Evolutionary conservation across 2,113 vertebrate species (phyloP).

Genomic region (Gasterosteus nipponicus): DNA sequence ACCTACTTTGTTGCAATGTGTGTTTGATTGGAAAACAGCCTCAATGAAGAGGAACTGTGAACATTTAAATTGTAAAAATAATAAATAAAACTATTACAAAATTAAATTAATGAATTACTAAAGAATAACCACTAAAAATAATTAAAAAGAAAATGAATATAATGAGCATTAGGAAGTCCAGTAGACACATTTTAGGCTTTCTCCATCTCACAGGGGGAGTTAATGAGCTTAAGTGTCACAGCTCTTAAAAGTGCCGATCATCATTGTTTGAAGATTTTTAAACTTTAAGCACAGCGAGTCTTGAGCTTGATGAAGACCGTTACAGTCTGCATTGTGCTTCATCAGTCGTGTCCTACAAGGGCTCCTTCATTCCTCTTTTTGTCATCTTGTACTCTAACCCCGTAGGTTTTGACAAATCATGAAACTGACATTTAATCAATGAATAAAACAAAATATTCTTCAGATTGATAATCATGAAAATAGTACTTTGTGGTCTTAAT

Average conservation of each 20-base stretch:
- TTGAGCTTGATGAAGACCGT: not conserved
- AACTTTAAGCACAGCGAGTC: not conserved
- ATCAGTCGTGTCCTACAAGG: not conserved
- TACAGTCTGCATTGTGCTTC: not conserved
- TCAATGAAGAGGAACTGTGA: not conserved
- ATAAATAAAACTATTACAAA: not conserved
- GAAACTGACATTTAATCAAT: not conserved
- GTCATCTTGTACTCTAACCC: not conserved
- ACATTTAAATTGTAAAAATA: not conserved
- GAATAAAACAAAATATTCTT: not conserved
- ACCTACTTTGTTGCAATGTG: not conserved
- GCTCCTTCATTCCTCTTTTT: not conserved
- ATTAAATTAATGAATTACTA: not conserved
- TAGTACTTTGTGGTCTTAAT: not conserved
- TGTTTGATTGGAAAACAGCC: not conserved
- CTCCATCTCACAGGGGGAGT: not conserved
- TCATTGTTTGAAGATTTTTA: not conserved
- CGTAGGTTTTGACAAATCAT: not conserved
- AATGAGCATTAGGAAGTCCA: not conserved
- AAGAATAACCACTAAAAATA: not conserved
- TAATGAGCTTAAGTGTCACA: not conserved
- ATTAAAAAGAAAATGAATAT: not conserved
- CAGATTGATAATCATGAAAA: not conserved
- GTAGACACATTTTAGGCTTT: not conserved
- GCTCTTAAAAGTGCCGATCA: too few relatives aligned